Base-by-base conservation (phyloP, 2,113 vertebrate species). In the Sebastes fasciatus region DNA sequence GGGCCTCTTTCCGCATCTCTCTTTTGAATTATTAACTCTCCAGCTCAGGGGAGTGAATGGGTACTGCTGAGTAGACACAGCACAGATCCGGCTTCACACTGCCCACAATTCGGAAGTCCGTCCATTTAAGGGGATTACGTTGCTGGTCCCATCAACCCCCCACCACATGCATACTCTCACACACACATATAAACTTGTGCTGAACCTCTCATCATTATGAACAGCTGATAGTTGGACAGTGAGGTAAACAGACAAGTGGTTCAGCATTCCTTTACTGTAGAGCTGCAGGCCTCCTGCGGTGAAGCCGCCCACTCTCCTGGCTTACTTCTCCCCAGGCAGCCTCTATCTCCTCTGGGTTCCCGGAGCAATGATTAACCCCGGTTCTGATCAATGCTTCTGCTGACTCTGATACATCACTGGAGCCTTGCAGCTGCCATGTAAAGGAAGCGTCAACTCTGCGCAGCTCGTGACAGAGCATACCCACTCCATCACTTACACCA, bases 351-450 rank as follows among this genome's bases (percentile, higher is more conserved):
- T 90, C 91, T 90, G 89, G 93, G 87, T 92, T 93, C 85, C 86
- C 84, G 49, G 77, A 90, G 95, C 94, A 96, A 96, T 96, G 94
- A 95, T 96, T 96, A 96, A 96, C 96, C 89, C 82, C 0, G 58
- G 80, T 87, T 82, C 88, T 95, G 94, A 96, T 96, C 94, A 96
- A 95, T 95, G 95, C 90, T 95, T 95, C 90, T 94, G 95, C 95
- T 93, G 95, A 95, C 93, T 94, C 93, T 94, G 94, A 94, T 95
- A 94, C 94, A 94, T 95, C 94, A 95, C 93, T 64, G 88, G 91
- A 89, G 91, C 88, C 92, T 94, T 90, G 89, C 92, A 95, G 92
- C 95, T 95, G 95, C 93, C 95, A 95, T 95, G 95, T 95, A 95
- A 94, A 95, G 96, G 96, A 96, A 96, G 84, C 94, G 92, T 94